Evolutionary conservation across 2,888 invertebrate species (phyloP).

Genomic region (Dasypolia templi): DNA sequence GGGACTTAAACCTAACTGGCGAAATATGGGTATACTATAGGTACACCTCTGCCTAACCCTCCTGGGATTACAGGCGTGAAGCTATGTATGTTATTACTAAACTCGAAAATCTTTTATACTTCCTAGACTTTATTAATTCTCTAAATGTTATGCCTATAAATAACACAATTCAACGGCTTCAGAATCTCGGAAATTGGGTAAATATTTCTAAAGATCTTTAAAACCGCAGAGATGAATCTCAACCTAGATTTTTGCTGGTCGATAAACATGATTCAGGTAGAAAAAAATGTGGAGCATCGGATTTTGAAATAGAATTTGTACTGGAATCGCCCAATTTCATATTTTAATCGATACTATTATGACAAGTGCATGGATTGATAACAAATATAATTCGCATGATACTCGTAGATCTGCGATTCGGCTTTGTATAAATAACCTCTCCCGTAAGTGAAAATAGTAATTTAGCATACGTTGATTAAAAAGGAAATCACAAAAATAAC

Average conservation of each 20-base stretch:
- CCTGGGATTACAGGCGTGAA: no score
- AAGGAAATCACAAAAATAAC: not conserved
- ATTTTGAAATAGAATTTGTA: constrained; percentile 35
- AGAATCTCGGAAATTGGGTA: constrained; percentile 14
- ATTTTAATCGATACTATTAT: constrained; percentile 17
- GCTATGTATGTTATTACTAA: no score
- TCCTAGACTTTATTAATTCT: constrained; percentile 33
- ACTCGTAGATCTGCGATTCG: no score
- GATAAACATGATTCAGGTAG: constrained; percentile 36
- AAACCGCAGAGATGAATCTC: constrained; percentile 21
- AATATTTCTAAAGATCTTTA: constrained; percentile 31
- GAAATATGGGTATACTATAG: no score
- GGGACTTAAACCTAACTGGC: no score
- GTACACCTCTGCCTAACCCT: no score
- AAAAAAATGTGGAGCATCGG: constrained; percentile 28
- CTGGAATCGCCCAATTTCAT: constrained; percentile 32
- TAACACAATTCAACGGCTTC: constrained; percentile 16
- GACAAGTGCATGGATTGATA: constrained; percentile 10
- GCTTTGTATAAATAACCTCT: no score
- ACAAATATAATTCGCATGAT: no score
- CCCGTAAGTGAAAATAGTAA: no score
- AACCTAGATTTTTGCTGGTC: constrained; percentile 45
- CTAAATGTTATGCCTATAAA: constrained; percentile 27
- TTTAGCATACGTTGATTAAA: no score
- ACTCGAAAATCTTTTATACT: constrained; percentile 27